Evolutionary conservation across 1,140 invertebrate species (phyloP), one percentile per base, ranked within the genome.

Genomic region (Apocrypta bakeri): DNA sequence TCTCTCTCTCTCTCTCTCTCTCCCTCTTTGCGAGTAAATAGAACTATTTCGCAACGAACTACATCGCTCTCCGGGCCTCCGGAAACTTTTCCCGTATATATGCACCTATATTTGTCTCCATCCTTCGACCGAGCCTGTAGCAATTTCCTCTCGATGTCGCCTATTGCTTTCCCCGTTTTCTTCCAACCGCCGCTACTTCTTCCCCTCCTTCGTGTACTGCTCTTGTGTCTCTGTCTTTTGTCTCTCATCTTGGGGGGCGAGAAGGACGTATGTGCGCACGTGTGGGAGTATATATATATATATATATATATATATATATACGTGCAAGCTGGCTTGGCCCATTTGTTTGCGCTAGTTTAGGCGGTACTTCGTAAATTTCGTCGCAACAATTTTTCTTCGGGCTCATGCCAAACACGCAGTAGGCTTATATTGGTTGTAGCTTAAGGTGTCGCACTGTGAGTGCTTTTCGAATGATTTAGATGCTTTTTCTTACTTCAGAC

Each of bases 311-410:
- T 48, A 17, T 48, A 17, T 48, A 17, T 48, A 48, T 17, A 17
- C 42, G 42, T n/a, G 42, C 7, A 21, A 21, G 48, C 37, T 71
- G 21, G 72, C 40, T 48, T 48, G n/a, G 63, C 31, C 72, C 40
- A 79, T 79, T 69, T 79, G 77, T 77, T 82, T 71, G 81, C 56
- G 81, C 81, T 37, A 77, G 29, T 73, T 78, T 83, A 25, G 73
- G 25, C 61, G 68, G 56, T 27, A 64, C 81, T 72, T 77, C 56
- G 64, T 69, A 71, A 83, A 78, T 72, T 77, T 83, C 61, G 48
- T 63, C 56, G 37, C 3, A 42, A 17, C 81, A 33, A 82, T 75
- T 77, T 82, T 76, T 76, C 80, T 31, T 33, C 73, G 3, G n/a
- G 37, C 48, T 56, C 42, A 2, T 21, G 17, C 48, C 48, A 4